Conservation (phyloP, 2,797 vertebrate species). For the Thripadectes ignobilis region DNA sequence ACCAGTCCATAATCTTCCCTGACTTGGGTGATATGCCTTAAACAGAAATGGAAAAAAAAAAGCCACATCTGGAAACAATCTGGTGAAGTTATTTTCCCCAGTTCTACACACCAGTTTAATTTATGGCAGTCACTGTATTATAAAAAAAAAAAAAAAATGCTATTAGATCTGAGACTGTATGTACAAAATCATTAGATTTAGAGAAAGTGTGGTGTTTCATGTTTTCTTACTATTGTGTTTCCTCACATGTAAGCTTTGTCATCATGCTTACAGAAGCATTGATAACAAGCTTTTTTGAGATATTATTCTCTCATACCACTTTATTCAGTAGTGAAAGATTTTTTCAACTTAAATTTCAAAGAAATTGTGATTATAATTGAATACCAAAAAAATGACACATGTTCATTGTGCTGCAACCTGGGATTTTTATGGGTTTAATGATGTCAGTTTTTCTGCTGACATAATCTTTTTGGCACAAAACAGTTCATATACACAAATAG, state of each 20-base stretch:
- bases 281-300: neutral
- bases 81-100: neutral
- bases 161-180: neutral
- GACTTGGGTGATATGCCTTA: neutral
- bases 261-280: neutral
- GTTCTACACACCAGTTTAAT: neutral
- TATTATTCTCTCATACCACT: neutral
- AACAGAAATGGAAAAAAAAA: neutral
- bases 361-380: neutral
- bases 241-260: neutral
- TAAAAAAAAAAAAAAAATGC: neutral
- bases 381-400: neutral
- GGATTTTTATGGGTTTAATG: neutral
- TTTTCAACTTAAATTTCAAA: neutral
- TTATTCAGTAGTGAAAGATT: neutral
- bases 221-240: neutral
- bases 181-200: neutral
- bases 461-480: neutral
- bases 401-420: accelerated
- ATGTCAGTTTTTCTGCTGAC: neutral
- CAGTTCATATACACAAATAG: neutral
- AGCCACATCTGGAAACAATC: neutral
- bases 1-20: neutral
- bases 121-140: neutral
- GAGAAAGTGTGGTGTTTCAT: neutral